Base-by-base conservation (phyloP, 2,888 invertebrate genomes). In the Heteromyza rotundicornis region DNA sequence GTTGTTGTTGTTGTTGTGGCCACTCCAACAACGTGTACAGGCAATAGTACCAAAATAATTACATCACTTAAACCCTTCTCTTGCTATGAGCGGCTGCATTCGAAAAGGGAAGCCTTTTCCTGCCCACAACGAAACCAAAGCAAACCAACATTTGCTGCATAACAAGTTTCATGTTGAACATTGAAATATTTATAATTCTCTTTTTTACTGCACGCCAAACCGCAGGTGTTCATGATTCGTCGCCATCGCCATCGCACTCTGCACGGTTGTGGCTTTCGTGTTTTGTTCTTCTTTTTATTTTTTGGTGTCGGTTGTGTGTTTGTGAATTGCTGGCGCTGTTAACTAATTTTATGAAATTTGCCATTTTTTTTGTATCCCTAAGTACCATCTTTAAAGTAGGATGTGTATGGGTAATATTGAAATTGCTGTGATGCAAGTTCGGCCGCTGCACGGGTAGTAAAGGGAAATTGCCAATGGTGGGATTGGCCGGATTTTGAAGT, bases 261-360 rank as follows among this genome's bases (percentile, higher is more conserved):
- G n/a, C n/a, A n/a, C n/a, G n/a, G n/a, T n/a, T n/a, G n/a, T n/a
- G n/a, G n/a, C n/a, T n/a, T n/a, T n/a, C n/a, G n/a, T n/a, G n/a
- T n/a, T n/a, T n/a, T n/a, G 12, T 53, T 32, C 14, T 53, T 32
- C 12, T 32, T 12, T 8, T n/a, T 17, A n/a, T 32, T n/a, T 27
- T 14, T 53, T 24, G 53, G 8, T 53, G 8, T 53, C 19, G 8
- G 7, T n/a, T 3, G 14, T 53, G 32, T n/a, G n/a, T n/a, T n/a
- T n/a, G n/a, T n/a, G n/a, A n/a, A n/a, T n/a, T 27, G 27, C 7
- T 8, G 3, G 56, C 56, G 24, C 12, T 44, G 44, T 56, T 44
- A 17, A 23, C 24, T 56, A 56, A 56, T 56, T 56, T 56, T 27
- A 56, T 44, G 47, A 1, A 44, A 56, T 56, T 56, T 56, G 7